Base-by-base conservation (phyloP, 2,113 vertebrate species). In the Archocentrus centrarchus region DNA sequence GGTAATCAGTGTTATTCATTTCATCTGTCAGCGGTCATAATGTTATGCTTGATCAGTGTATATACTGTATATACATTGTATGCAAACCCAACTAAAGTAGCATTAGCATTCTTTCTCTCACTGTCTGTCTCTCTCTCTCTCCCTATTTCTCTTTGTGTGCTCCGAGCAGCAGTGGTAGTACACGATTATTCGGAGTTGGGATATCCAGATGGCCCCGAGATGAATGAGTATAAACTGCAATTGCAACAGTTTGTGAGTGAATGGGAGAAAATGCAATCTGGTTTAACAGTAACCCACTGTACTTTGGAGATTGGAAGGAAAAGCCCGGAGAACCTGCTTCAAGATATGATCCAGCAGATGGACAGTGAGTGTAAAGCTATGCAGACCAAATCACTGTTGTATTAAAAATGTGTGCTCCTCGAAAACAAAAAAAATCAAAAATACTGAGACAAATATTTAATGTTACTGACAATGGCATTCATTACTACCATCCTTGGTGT, bases 131-230 rank as follows among this genome's bases (percentile, higher is more conserved):
- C 37, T 37, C 17, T 32, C 27, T 50, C 66, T 73, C 3, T 0
- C 18, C 27, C 24, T 30, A 5, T 20, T 18, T 55, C 10, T 68
- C n/a, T 44, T 24, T 66, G 3, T 80, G 30, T 58, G 11, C 30
- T 62, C 35, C 1, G 50, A 97, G 95, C 93, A 50, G 44, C 44
- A 70, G 86, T 95, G 44, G 50, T 4, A 9, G 85, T 95, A 1
- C 96, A 95, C 13, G 91, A 92, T 6, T 92, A 95, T 77, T 90
- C 93, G 91, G 96, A 96, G 59, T 90, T 95, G 4, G 94, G 90
- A 89, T 96, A 96, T 90, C 96, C 96, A 91, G 95, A 96, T n/a
- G 84, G 95, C 47, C 94, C 96, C 27, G 97, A 98, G 94, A 98
- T 98, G 92, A 86, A 96, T 18, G 82, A 83, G 41, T 81, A 96